A percentile compares a stretch with the other conserved stretches of the same genome.
These are phyloP conservation scores for Mesorhabditis belari DNA, from an alignment of 2,888 invertebrate genomes.

Conservation along the genomic window DNA sequence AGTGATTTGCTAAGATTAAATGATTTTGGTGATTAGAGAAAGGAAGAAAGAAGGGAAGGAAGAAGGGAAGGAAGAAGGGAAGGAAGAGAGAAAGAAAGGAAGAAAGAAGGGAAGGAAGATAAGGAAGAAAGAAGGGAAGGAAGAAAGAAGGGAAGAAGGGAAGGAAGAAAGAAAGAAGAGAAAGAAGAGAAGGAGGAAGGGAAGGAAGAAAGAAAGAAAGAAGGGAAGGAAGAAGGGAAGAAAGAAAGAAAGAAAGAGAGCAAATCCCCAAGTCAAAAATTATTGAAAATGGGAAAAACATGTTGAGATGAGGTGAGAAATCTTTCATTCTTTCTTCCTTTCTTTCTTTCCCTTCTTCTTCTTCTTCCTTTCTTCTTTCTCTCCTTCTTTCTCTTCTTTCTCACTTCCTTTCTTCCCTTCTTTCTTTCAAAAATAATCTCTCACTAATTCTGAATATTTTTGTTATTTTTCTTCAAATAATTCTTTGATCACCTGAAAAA, in stretches of 20 bases:
- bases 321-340: no score
- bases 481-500: no score
- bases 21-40: no score
- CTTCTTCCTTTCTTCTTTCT: no score
- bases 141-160: not conserved
- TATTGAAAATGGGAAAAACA: no score
- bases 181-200: slow-evolving; percentile 7
- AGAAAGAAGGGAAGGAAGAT: slow-evolving; percentile 1
- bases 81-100: slow-evolving; percentile 7
- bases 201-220: slow-evolving; percentile 4
- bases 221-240: slow-evolving; percentile 12
- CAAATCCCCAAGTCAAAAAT: no score
- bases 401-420: not conserved
- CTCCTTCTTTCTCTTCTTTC: slow-evolving; percentile 4
- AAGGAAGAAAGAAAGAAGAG: not conserved
- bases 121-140: not conserved
- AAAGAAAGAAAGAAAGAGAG: slow-evolving; percentile 3
- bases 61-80: slow-evolving; percentile 1
- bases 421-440: no score
- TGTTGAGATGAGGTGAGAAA: no score
- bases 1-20: no score
- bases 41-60: slow-evolving; percentile 2
- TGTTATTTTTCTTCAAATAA: no score
- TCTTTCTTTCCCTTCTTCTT: no score
- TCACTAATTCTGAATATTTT: no score